These are phyloP conservation scores for Morpho deidamia DNA, from an alignment of 2,888 invertebrate genomes.

Conservation along the genomic window DNA sequence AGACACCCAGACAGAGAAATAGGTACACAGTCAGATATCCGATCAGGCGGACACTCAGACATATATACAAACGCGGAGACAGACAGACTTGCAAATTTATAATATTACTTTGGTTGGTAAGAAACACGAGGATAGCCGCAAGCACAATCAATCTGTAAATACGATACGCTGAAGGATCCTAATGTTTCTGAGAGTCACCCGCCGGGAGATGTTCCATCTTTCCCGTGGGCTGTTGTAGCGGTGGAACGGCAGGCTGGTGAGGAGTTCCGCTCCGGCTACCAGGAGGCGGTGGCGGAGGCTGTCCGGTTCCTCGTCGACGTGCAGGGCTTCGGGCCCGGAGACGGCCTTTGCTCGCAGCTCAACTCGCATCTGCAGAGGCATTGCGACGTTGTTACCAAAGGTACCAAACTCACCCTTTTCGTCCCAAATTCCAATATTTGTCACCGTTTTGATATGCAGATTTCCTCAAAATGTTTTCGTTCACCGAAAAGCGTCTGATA, in stretches of 20 bases:
- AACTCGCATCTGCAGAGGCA: conserved; percentile 91
- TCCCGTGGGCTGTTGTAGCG: conserved; percentile 55
- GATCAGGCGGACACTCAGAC: neutral
- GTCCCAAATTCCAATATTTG: too few relatives aligned
- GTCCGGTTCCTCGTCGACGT: conserved; percentile 93
- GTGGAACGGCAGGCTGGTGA: conserved; percentile 50
- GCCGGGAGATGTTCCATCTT: conserved; percentile 51
- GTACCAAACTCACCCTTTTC: too few relatives aligned
- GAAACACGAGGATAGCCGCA: conserved; percentile 15
- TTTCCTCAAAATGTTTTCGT: too few relatives aligned
- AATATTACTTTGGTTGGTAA: too few relatives aligned
- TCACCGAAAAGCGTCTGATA: too few relatives aligned
- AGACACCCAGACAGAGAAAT: too few relatives aligned
- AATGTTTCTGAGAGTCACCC: conserved; percentile 51
- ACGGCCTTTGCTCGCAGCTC: conserved; percentile 88
- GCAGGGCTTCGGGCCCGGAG: conserved; percentile 88
- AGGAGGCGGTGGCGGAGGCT: conserved; percentile 93
- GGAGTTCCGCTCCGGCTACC: conserved; percentile 88
- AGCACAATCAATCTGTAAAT: conserved; percentile 15
- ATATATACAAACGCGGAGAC: neutral
- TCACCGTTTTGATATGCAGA: too few relatives aligned
- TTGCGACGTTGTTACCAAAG: conserved; percentile 81
- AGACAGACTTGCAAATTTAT: neutral
- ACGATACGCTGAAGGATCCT: conserved; percentile 42
- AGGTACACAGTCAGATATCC: too few relatives aligned